Evolutionary conservation across 2,797 vertebrate species (phyloP).

Genomic region (Notoglanidium macrostoma): DNA sequence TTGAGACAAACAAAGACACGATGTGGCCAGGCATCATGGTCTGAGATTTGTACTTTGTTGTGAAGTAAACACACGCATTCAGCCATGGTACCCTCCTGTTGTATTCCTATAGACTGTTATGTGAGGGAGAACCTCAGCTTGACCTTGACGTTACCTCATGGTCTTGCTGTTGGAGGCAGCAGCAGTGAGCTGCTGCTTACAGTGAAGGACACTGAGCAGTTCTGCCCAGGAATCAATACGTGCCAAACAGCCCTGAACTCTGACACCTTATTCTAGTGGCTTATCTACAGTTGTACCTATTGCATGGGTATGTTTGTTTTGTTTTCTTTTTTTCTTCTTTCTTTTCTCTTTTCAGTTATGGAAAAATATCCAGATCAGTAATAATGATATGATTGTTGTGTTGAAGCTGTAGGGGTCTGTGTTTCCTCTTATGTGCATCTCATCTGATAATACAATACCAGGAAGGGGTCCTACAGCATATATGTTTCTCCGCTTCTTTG

Average conservation of each 20-base stretch:
- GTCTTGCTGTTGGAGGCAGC: constrained; percentile 62
- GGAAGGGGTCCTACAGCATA: constrained; percentile 36
- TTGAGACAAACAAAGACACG: constrained; percentile 33
- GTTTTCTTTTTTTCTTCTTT: not conserved
- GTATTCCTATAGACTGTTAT: constrained; percentile 61
- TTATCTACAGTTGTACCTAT: not conserved
- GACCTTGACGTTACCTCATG: constrained; percentile 72
- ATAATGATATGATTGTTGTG: constrained; percentile 22
- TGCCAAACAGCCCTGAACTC: not conserved
- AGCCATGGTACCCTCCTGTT: constrained; percentile 4
- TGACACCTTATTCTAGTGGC: not conserved
- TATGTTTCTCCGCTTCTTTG: constrained; percentile 38
- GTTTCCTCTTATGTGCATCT: constrained; percentile 16
- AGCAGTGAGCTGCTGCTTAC: constrained; percentile 64
- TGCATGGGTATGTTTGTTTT: not conserved
- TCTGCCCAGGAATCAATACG: constrained; percentile 15
- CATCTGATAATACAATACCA: constrained; percentile 35
- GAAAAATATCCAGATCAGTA: not conserved
- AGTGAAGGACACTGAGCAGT: constrained; percentile 5
- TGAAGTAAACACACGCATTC: constrained; percentile 29
- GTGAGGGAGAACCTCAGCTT: constrained; percentile 67
- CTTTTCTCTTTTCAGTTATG: constrained; percentile 22
- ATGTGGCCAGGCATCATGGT: constrained; percentile 5
- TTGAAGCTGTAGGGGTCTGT: constrained; percentile 22
- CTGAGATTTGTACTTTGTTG: constrained; percentile 20